Evolutionary conservation across 2,113 vertebrate genomes (phyloP), one percentile per base, ranked within the genome.

Genomic region (Mastomys natalensis): DNA sequence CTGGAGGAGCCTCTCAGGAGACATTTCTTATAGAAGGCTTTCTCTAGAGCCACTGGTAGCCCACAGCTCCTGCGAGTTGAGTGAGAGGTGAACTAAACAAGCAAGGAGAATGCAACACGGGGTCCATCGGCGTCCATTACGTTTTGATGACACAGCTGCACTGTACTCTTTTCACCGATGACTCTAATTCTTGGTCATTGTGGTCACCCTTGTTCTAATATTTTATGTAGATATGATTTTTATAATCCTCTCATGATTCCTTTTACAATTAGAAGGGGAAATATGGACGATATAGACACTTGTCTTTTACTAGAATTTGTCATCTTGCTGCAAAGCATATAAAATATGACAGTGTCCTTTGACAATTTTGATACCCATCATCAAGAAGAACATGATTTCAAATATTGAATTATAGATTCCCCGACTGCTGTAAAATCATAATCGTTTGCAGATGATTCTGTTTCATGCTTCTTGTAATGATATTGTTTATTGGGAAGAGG

Each of bases 331-430:
- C 90, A 68, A 91, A 91, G 55, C 45, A 8, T 68, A 92, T 86
- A 96, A 93, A 96, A 94, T 55, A 95, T 68, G 84, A 48, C 81
- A 88, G 53, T 19, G 21, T 92, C 40, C 48, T 92, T 93, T 94
- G 53, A 89, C 85, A 96, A 43, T 95, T 85, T 91, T 84, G 68
- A 89, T 96, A 90, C 48, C 77, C 91, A 29, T 72, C 92, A 87
- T 95, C 51, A 64, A 70, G 62, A 94, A 51, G 82, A 95, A 93
- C 80, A 48, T 89, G 86, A 60, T 90, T 98, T 91, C 89, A 82
- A 70, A 74, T 91, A 96, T 74, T 96, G 95, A 96, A 94, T 97
- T 96, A 93, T 96, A 62, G 48, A 31, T 97, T 86, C 81, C 91
- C 48, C 68, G 92, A 90, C 92, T 97, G 66, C 87, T 82, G 48